These are phyloP conservation scores for Sitobion miscanthi DNA, from an alignment of 1,140 invertebrate genomes.

Conservation along the genomic window DNA sequence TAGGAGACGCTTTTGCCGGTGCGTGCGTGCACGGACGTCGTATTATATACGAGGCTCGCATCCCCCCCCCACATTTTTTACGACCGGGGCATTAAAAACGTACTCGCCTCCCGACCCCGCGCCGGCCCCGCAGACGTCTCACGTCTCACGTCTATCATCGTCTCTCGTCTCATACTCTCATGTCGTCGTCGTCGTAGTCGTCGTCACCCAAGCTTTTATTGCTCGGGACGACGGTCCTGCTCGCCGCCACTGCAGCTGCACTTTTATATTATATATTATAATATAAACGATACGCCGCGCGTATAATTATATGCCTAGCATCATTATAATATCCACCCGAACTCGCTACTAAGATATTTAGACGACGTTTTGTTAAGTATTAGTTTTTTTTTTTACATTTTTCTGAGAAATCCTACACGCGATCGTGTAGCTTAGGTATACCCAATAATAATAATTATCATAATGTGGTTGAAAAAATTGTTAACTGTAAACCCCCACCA, in stretches of 20 bases:
- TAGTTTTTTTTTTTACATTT: not conserved
- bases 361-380: not conserved
- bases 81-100: conserved; percentile 51
- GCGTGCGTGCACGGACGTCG: not conserved
- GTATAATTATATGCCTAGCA: not conserved
- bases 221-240: not conserved
- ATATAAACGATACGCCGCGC: not conserved
- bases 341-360: not conserved
- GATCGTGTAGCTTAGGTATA: not conserved
- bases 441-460: not conserved
- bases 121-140: not conserved
- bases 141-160: not conserved
- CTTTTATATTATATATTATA: not conserved
- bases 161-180: not conserved
- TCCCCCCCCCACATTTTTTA: conserved; percentile 41
- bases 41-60: conserved; percentile 27
- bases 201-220: conserved; percentile 10
- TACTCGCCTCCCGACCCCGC: not conserved
- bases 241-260: not conserved
- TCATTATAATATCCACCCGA: not conserved
- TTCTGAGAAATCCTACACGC: not conserved
- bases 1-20: not conserved
- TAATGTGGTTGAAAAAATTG: not conserved
- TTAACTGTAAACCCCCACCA: not conserved
- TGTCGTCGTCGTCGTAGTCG: not conserved